These are phyloP conservation scores for Boleophthalmus pectinirostris DNA, from an alignment of 2,113 vertebrate genomes.

Conservation along the genomic window DNA sequence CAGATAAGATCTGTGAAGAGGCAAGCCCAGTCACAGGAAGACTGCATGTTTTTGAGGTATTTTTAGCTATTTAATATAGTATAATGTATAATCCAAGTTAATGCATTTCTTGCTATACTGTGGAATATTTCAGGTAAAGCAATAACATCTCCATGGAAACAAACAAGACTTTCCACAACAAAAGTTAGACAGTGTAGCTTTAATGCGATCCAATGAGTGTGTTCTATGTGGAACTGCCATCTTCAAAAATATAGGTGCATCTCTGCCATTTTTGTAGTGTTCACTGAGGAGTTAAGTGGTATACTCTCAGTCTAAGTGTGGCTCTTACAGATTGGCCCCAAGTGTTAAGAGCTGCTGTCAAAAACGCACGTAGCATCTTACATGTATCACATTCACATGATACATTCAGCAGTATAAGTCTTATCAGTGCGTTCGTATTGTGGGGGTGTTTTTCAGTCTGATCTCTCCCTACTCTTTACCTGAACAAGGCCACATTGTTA, in stretches of 20 bases:
- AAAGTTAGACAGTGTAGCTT: too few species aligned
- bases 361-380: slow-evolving; percentile 25
- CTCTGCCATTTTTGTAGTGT: not conserved
- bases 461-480: slow-evolving; percentile 40
- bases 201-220: not conserved
- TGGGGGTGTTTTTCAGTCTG: slow-evolving; percentile 40
- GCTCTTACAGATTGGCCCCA: slow-evolving; percentile 6
- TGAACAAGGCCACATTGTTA: slow-evolving; percentile 79
- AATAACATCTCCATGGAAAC: too few species aligned
- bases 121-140: too few species aligned
- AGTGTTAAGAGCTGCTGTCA: slow-evolving; percentile 5
- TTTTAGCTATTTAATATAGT: too few species aligned
- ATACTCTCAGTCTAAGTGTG: not conserved
- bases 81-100: too few species aligned
- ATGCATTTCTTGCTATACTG: too few species aligned
- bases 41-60: too few species aligned
- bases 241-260: not conserved
- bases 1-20: too few species aligned
- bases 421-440: slow-evolving; percentile 23
- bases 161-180: too few species aligned
- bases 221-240: too few species aligned
- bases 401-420: not conserved
- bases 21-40: too few species aligned
- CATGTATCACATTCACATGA: not conserved
- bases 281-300: not conserved